phyloP scores from a whole-genome alignment of 1,140 invertebrate genomes.

The Drosophila pachea region DNA sequence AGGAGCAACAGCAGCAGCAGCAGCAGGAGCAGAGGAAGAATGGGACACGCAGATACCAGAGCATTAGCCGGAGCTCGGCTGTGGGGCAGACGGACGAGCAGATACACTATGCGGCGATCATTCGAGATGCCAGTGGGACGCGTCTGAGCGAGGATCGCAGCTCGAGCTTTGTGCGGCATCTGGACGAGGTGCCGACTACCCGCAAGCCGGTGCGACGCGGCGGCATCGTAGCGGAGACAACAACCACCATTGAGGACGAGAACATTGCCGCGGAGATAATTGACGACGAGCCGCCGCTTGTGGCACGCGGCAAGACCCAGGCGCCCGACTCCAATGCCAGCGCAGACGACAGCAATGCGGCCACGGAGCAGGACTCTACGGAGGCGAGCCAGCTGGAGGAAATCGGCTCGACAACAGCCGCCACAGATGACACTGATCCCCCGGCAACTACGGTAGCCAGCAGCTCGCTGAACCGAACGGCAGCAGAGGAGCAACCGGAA shows the following conservation, averaged over 20 bases:
- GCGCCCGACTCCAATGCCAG: slow-evolving; percentile 32
- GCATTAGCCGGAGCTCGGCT: background rate
- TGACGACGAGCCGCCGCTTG: slow-evolving; percentile 43
- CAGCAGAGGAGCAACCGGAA: too few relatives aligned
- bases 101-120: slow-evolving; percentile 59
- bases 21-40: too few relatives aligned
- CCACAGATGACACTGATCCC: too few relatives aligned
- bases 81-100: slow-evolving; percentile 24
- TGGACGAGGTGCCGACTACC: slow-evolving; percentile 13
- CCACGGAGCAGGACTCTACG: slow-evolving; percentile 53
- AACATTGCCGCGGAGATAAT: slow-evolving; percentile 62
- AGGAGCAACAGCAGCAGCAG: background rate
- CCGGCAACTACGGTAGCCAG: too few relatives aligned
- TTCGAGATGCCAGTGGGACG: slow-evolving; percentile 35
- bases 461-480: too few relatives aligned
- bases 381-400: slow-evolving; percentile 21
- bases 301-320: slow-evolving; percentile 40
- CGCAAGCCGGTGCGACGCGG: slow-evolving; percentile 40
- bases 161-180: slow-evolving; percentile 48
- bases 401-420: too few relatives aligned
- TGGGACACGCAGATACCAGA: slow-evolving; percentile 13
- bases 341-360: slow-evolving; percentile 55
- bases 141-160: slow-evolving; percentile 50
- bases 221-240: slow-evolving; percentile 37
- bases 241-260: slow-evolving; percentile 39